Base-by-base conservation (phyloP, 2,113 vertebrate species). In the Carassius gibelio region DNA sequence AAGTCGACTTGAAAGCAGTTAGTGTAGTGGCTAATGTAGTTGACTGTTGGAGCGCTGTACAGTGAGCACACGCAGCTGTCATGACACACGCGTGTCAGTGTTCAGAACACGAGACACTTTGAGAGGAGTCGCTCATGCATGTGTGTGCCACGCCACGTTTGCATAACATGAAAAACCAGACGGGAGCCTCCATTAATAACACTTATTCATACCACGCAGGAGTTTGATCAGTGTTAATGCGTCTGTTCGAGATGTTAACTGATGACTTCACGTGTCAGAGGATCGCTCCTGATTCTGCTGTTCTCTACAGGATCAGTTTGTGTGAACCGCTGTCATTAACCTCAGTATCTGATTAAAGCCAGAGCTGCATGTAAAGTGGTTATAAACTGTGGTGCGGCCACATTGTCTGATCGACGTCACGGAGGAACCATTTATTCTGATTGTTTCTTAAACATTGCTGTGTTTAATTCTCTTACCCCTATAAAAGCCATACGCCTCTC, bases 161-260 rank as follows among this genome's bases (percentile, higher is more conserved):
- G 83, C 80, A 50, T 82, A 85, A 87, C 86, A 45, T 76, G 83
- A 82, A 87, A 85, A 87, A 85, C 83, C 86, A 76, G 83, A 59
- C 26, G 42, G 8, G 42, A 45, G 8, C 8, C 23, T 11, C 38
- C 10, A 3, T 13, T 71, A 21, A 42, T 71, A 4, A 0, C 4
- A 5, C 19, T 45, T 23, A 0, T 75, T 48, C 3, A 11, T 45
- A 1, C 3, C 17, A n/a, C n/a, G 19, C 69, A 13, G 9, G 21
- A 7, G 0, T 0, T 26, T 23, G 0, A 1, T 59, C 8, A 59
- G 21, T 59, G 57, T 59, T 59, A 21, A 19, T 55, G 3, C 36
- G 11, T 10, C 1, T 7, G 0, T 13, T 14, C 13, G 5, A 71
- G 17, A 21, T 38, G 68, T 38, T 17, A 38, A 36, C 14, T 30